Base-by-base conservation (phyloP, 2,113 vertebrate species). In the Pogonocichla stellata region DNA sequence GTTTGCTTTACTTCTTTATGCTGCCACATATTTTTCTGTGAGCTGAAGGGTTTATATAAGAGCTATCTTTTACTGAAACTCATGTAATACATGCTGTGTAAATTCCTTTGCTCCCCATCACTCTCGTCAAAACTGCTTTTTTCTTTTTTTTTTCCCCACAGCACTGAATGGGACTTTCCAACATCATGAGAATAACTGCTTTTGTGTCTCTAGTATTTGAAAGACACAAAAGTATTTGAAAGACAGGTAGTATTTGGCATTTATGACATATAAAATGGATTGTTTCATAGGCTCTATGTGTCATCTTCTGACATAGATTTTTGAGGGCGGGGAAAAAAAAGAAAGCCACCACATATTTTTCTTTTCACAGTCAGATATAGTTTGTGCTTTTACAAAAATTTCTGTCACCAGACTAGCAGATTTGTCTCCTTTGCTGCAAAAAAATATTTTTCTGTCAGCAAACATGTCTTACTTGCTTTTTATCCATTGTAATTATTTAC, bases 131-230 rank as follows among this genome's bases (percentile, higher is more conserved):
- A 88, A 70, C 24, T n/a, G 10, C 11, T 7, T 65, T 40, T 18
- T 1, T 4, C 16, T 23, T 22, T 9, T 18, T 9, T 42, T 29
- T 33, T 29, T 51, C 4, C 1, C 3, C 7, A 3, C 7, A 67
- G 25, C 17, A 69, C 5, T 42, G 24, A 60, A 34, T 38, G 5
- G 4, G 5, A 29, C 33, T 81, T 92, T 69, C 12, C 19, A 38
- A 2, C 17, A 72, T 51, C 26, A 50, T 43, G 4, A 65, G 12
- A 88, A 75, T 25, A 79, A 74, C 48, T 9, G 29, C 6, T 75
- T 74, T 24, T 1, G 4, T 62, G 29, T 40, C 13, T 78, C 43
- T 50, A 54, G 14, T 67, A 62, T 12, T 57, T 77, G 58, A 83
- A 80, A 28, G 18, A 60, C 40, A 56, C 43, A 45, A 45, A 45